Evolutionary conservation across 1,140 invertebrate genomes (phyloP).

Genomic region (Gonatopus flavifemur): DNA sequence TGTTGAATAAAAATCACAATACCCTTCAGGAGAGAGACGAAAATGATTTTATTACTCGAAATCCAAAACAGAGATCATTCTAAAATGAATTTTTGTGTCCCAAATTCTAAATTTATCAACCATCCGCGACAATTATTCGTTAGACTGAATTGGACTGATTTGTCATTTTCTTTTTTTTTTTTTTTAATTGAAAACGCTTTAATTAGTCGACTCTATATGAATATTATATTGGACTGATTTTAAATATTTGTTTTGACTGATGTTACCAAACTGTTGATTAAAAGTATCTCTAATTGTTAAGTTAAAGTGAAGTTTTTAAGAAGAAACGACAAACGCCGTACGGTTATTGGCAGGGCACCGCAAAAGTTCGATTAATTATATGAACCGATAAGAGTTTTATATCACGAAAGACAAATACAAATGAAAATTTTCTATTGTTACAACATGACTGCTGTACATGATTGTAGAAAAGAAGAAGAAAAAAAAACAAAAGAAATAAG

Average conservation of each 20-base stretch:
- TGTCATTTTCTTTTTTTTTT: conserved; percentile 24
- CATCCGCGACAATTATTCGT: conserved; percentile 32
- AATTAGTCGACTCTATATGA: conserved; percentile 50
- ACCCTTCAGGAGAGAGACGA: too few species aligned
- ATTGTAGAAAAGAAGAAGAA: too few species aligned
- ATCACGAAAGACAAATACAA: conserved; percentile 5
- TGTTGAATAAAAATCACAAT: too few species aligned
- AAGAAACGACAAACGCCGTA: conserved; percentile 27
- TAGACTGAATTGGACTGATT: conserved; percentile 56
- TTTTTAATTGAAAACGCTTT: conserved; percentile 38
- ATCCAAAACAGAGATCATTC: too few species aligned
- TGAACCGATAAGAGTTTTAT: conserved; percentile 6
- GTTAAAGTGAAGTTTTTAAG: conserved; percentile 39
- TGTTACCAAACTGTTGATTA: conserved; percentile 58
- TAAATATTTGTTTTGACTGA: conserved; percentile 54
- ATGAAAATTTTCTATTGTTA: conserved; percentile 15
- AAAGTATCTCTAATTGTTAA: conserved; percentile 58
- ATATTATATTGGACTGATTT: conserved; percentile 60
- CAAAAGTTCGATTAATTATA: conserved; percentile 20
- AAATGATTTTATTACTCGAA: too few species aligned
- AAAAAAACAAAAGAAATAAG: too few species aligned
- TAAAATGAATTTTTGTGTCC: too few species aligned
- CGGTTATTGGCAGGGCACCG: conserved; percentile 35
- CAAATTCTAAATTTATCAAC: too few species aligned
- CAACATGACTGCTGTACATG: too few species aligned